Evolutionary conservation across 2,888 invertebrate species (phyloP).

Genomic region (Polyploca ridens): DNA sequence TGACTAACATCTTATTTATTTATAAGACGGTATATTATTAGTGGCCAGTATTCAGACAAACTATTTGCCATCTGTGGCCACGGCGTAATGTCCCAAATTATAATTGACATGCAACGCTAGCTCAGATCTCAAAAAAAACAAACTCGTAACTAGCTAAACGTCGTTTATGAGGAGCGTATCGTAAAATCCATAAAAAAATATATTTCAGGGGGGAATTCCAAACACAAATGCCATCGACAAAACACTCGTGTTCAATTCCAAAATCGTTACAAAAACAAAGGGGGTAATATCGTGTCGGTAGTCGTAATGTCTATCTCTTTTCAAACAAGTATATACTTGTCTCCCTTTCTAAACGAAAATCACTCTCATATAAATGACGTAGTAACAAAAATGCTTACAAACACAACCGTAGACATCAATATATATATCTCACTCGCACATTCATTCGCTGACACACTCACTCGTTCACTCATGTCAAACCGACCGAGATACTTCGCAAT

Average conservation of each 20-base stretch:
- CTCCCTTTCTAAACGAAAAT: conserved; percentile 55
- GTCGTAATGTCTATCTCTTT: not conserved
- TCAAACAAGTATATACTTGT: conserved; percentile 22
- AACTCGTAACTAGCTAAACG: conserved; percentile 17
- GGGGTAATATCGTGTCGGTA: not conserved
- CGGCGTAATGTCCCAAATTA: conserved; percentile 46
- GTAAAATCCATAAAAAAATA: conserved; percentile 68
- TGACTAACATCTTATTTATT: too few relatives aligned
- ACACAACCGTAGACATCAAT: conserved; percentile 67
- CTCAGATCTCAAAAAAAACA: conserved; percentile 41
- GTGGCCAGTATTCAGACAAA: not conserved
- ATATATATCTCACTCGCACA: conserved; percentile 29
- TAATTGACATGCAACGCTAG: conserved; percentile 39
- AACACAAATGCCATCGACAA: conserved; percentile 50
- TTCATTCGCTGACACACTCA: conserved; percentile 24
- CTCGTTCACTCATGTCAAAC: conserved; percentile 32
- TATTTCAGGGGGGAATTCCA: conserved; percentile 47
- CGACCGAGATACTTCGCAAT: conserved; percentile 27
- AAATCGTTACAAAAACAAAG: conserved; percentile 49
- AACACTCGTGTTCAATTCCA: conserved; percentile 56
- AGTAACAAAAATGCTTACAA: conserved; percentile 71
- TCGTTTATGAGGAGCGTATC: conserved; percentile 31
- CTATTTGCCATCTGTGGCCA: conserved; percentile 25
- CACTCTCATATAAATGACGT: conserved; percentile 61
- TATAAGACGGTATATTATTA: too few relatives aligned